Base-by-base conservation (phyloP, 2,888 invertebrate genomes). In the Chrysodeixis includens region DNA sequence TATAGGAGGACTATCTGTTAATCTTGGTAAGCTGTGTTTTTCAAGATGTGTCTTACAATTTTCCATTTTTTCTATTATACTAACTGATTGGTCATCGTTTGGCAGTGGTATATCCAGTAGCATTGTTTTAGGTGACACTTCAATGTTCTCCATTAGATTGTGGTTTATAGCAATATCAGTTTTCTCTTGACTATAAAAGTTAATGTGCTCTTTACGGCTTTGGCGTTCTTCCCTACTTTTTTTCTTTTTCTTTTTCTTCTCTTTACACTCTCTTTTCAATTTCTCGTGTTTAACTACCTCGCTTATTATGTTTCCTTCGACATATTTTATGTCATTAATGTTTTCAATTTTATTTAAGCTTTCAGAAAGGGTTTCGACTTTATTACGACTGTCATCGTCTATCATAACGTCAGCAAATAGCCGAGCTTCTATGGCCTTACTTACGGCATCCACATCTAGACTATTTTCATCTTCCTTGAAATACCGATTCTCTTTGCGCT, bases 211-310 rank as follows among this genome's bases (percentile, higher is more conserved):
- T 84, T 96, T 96, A 44, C 97, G 96, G 83, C 95, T 96, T 75
- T 96, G 96, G 74, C 96, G 96, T 70, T 98, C 98, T 82, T 98
- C 98, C 87, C 97, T 97, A 61, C 96, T 97, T 85, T 97, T 97
- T 88, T 98, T 98, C 81, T 97, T 97, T 88, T 98, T 98, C 92
- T 98, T 98, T 90, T 97, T 98, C 90, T 97, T 97, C 79, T 98
- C 97, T 85, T 97, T 97, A 59, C 94, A 94, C 75, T 97, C 96
- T 75, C 90, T 96, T 94, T 81, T 95, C 86, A 78, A 93, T 95
- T 83, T 95, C 56, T 92, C 90, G 64, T 88, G 84, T 62, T 83
- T 87, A 56, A 66, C 64, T 51, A 79, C 68, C 59, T 83, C 83
- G 56, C 68, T 83, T 32, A 80, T 66, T 63, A 75, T 63, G 69